Evolutionary conservation across 2,113 vertebrate species (phyloP).

Genomic region (Corapipo altera): DNA sequence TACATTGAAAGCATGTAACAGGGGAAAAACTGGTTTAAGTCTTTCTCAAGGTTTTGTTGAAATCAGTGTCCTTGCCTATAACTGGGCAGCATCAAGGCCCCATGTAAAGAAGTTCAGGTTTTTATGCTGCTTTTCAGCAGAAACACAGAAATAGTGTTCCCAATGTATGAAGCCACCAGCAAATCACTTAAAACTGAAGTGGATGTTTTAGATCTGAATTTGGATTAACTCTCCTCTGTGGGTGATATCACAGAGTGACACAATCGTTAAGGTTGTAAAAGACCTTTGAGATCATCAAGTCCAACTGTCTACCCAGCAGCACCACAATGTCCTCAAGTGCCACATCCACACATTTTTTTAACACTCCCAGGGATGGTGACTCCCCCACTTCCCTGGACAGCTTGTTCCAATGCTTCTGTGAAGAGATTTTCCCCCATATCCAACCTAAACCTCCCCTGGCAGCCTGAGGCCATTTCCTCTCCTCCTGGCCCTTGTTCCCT

Average conservation of each 20-base stretch:
- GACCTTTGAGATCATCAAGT: background rate
- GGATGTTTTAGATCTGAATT: background rate
- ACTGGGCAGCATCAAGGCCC: background rate
- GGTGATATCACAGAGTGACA: background rate
- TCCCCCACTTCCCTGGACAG: background rate
- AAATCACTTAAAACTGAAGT: background rate
- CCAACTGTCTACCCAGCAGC: background rate
- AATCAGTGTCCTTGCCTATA: background rate
- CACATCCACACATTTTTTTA: background rate
- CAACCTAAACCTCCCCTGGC: background rate
- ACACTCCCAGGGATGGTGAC: background rate
- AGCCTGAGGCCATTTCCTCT: background rate
- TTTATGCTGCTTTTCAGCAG: background rate
- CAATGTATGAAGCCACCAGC: background rate
- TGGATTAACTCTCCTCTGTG: background rate
- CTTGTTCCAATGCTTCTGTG: background rate
- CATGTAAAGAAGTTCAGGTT: background rate
- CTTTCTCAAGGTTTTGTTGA: background rate
- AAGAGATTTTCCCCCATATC: background rate
- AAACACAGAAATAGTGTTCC: background rate
- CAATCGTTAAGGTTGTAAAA: background rate
- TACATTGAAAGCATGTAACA: accelerated
- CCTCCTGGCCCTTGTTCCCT: background rate
- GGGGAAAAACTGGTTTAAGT: background rate
- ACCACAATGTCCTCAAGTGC: background rate